phyloP scores from a whole-genome alignment of 2,113 vertebrate genomes.

The Dicerorhinus sumatrensis region DNA sequence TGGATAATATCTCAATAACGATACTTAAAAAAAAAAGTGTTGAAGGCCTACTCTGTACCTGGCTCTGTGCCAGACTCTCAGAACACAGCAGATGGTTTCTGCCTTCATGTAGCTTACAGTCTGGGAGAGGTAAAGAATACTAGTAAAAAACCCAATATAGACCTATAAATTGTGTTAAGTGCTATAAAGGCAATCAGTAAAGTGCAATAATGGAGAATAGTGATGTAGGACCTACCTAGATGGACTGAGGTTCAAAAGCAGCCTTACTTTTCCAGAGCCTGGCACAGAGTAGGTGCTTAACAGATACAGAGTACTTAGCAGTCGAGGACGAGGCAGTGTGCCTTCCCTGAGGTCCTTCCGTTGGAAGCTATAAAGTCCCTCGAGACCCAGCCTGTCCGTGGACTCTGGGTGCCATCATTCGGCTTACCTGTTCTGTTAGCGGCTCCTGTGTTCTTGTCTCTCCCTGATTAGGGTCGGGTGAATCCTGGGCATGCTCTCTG shows the following conservation, averaged over 20 bases:
- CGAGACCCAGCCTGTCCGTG: background rate
- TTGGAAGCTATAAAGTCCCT: background rate
- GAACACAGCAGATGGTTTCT: background rate
- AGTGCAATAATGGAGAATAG: background rate
- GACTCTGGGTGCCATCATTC: background rate
- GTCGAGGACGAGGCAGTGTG: accelerated
- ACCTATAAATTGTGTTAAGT: background rate
- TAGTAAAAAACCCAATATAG: background rate
- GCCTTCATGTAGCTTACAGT: background rate
- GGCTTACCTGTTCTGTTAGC: background rate
- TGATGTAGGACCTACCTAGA: background rate
- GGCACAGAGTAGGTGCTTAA: background rate
- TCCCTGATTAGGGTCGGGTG: background rate
- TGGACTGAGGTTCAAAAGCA: background rate
- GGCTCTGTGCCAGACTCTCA: background rate
- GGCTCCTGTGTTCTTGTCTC: background rate
- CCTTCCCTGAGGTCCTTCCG: background rate
- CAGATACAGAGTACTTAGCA: background rate
- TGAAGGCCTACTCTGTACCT: background rate
- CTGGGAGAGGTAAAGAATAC: background rate
- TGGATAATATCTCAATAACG: background rate
- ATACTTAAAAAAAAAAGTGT: background rate
- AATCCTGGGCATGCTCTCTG: background rate
- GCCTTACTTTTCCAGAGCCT: background rate
- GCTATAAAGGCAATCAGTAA: no score